Percentiles rank a stretch among this genome's conserved stretches.
phyloP scores from a whole-genome alignment of 2,797 vertebrate species.

The Cirrhinus molitorella region DNA sequence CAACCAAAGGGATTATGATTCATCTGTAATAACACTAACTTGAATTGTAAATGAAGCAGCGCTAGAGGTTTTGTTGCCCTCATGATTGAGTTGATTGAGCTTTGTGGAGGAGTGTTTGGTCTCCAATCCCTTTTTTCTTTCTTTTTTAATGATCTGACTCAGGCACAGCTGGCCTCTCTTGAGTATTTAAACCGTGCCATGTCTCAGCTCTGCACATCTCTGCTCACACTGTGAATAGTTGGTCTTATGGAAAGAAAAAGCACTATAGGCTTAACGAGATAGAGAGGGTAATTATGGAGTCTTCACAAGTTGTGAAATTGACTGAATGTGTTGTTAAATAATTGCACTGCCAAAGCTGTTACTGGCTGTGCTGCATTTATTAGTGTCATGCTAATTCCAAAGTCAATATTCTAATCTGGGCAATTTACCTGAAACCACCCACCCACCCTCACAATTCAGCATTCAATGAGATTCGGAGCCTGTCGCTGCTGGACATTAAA shows the following conservation, averaged over 20 bases:
- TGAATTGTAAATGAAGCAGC: conserved; percentile 10
- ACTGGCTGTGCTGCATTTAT: conserved; percentile 9
- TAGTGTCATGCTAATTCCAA: conserved; percentile 43
- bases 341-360: conserved; percentile 26
- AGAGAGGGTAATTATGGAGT: conserved; percentile 32
- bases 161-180: conserved; percentile 27
- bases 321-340: conserved; percentile 23
- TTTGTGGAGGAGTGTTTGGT: conserved; percentile 38
- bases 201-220: conserved; percentile 1
- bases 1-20: neutral
- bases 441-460: neutral
- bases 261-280: conserved; percentile 11
- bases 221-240: conserved; percentile 10
- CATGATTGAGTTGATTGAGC: conserved; percentile 23
- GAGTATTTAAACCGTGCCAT: conserved; percentile 17
- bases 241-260: conserved; percentile 23
- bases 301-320: conserved; percentile 30
- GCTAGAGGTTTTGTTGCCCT: conserved; percentile 7
- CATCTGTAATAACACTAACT: conserved; percentile 1
- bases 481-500: neutral
- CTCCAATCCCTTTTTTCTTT: conserved; percentile 11
- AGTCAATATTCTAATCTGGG: conserved; percentile 31
- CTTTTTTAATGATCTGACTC: conserved; percentile 37
- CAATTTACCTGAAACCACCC: conserved; percentile 35
- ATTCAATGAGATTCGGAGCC: neutral